These are phyloP conservation scores for Diglossa cyanea DNA, from an alignment of 2,797 vertebrate genomes.

Conservation along the genomic window DNA sequence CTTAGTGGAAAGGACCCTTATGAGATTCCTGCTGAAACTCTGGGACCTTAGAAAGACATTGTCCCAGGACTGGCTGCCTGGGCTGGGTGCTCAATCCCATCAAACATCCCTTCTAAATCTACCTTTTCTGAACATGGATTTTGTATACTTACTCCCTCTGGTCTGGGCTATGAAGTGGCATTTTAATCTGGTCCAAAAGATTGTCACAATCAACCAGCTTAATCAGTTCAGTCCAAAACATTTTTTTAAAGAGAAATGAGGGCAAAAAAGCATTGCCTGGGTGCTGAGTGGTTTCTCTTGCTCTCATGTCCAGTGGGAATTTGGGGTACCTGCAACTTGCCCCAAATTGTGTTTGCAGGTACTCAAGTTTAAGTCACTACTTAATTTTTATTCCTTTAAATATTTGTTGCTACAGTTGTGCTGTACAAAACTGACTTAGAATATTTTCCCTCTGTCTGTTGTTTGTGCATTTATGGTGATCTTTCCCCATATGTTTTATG, in stretches of 20 bases:
- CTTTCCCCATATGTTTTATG: not conserved
- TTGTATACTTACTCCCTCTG: not conserved
- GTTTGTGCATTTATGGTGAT: not conserved
- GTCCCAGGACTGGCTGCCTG: not conserved
- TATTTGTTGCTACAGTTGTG: not conserved
- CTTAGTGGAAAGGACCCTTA: rapidly evolving
- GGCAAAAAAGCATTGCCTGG: not conserved
- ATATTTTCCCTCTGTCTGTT: not conserved
- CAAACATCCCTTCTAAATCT: rapidly evolving
- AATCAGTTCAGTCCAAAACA: not conserved
- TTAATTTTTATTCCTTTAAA: not conserved
- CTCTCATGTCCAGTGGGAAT: not conserved
- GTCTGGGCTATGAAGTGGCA: rapidly evolving
- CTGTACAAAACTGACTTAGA: rapidly evolving
- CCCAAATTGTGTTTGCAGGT: rapidly evolving
- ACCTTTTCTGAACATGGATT: not conserved
- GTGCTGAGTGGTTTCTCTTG: not conserved
- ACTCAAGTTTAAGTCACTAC: not conserved
- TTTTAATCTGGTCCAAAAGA: not conserved
- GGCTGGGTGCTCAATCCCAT: not conserved
- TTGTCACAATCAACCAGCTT: not conserved
- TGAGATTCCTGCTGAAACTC: not conserved
- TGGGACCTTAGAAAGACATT: rapidly evolving
- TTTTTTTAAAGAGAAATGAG: not conserved
- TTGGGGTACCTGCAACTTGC: not conserved